Conservation (phyloP, 2,113 vertebrate species). For the Gadus chalcogrammus region DNA sequence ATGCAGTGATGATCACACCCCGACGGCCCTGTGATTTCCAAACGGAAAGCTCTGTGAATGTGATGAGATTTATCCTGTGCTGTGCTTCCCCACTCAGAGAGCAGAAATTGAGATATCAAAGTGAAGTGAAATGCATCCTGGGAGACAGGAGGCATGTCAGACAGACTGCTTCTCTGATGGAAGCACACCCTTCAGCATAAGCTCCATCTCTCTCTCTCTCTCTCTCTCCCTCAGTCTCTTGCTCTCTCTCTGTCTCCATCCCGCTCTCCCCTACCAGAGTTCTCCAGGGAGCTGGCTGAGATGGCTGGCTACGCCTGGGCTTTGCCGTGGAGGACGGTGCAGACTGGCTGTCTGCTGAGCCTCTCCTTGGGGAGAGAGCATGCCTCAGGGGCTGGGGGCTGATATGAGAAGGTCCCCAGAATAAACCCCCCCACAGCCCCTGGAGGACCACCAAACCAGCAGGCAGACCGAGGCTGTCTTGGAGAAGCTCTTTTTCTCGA, state of each 20-base stretch:
- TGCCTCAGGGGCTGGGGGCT: conserved; percentile 65
- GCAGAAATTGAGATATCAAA: conserved; percentile 51
- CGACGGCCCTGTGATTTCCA: too few species aligned
- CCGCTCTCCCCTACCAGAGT: conserved; percentile 34
- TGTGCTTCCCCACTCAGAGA: conserved; percentile 7
- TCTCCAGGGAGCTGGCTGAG: conserved; percentile 61
- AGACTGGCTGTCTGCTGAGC: conserved; percentile 61
- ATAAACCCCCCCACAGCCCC: conserved; percentile 41
- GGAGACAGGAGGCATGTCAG: conserved; percentile 48
- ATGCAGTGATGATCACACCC: too few species aligned
- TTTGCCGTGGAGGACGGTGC: conserved; percentile 47
- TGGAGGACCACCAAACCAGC: conserved; percentile 44
- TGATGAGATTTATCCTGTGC: conserved; percentile 15
- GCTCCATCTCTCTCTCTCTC: conserved; percentile 41
- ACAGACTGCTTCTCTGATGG: conserved; percentile 45
- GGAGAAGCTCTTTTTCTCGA: conserved; percentile 52
- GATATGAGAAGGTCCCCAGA: conserved; percentile 61
- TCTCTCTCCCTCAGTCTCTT: conserved; percentile 26
- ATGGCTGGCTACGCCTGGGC: conserved; percentile 53
- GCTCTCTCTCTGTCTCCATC: conserved; percentile 42
- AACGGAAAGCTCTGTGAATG: neutral
- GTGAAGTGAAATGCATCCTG: conserved; percentile 29
- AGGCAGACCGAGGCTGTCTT: conserved; percentile 48
- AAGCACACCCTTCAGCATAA: conserved; percentile 50
- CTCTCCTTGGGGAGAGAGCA: conserved; percentile 63